Base-by-base conservation (phyloP, 1,140 invertebrate species). In the Meloidogyne floridensis region DNA sequence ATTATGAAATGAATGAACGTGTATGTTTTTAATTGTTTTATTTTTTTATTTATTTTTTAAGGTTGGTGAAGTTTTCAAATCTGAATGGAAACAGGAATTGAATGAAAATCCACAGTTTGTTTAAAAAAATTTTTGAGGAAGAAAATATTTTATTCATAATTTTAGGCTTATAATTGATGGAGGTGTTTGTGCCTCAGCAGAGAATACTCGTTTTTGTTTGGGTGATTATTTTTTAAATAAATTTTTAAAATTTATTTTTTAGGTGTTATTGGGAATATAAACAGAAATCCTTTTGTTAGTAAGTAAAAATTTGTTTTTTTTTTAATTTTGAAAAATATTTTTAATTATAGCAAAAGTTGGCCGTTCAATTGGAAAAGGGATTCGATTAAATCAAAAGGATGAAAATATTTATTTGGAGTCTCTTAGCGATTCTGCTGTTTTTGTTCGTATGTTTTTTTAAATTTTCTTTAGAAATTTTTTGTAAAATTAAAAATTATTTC, bases 21-120 rank as follows among this genome's bases (percentile, higher is more conserved):
- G 77, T 78, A 70, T 71, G 13, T 15, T 65, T 42, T 43, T 51
- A 8, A 71, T 65, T 69, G 15, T 59, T n/a, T 43, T 77, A 47
- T 18, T 69, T 69, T 65, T 70, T n/a, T 5, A 9, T 59, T 9
- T 18, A 10, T 51, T 59, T 5, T 20, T 72, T 47, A 51, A 78
- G 77, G 77, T 78, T 51, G 77, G 77, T 71, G 77, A 78, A 15
- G 77, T 78, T 65, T 78, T 78, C 51, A 78, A 78, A 71, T 65
- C 77, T 4, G 77, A 78, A 70, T 72, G 15, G 59, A 73, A 65
- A 42, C 77, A 78, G 11, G 54, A n/a, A 65, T 51, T 54, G 18
- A 6, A n/a, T 3, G 77, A 59, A 69, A 18, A 78, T 32, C 77
- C 77, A 18, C 77, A 78, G 77, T 78, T 2, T 42, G 20, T 20